Evolutionary conservation across 1,140 invertebrate genomes (phyloP).

Genomic region (Caenorhabditis remanei): DNA sequence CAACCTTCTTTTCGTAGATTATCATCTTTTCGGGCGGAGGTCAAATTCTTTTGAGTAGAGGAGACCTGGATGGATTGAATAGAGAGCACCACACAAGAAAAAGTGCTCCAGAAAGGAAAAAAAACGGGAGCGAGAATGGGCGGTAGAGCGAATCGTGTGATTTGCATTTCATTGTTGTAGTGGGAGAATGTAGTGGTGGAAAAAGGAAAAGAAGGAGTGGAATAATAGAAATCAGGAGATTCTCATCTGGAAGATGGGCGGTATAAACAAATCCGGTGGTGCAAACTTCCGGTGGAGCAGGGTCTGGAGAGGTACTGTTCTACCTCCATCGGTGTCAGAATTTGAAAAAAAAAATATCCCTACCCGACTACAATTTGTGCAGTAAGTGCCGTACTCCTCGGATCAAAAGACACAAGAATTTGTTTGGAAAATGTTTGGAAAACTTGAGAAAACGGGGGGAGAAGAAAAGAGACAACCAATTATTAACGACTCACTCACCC

Average conservation of each 20-base stretch:
- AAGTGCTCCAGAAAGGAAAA: background rate
- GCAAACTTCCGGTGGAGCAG: background rate
- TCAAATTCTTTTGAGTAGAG: background rate
- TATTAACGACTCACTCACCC: background rate
- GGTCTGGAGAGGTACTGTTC: no score
- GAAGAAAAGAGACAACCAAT: background rate
- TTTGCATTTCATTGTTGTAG: slow-evolving; percentile 46
- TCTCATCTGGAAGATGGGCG: slow-evolving; percentile 38
- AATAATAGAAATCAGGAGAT: background rate
- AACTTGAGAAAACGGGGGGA: background rate
- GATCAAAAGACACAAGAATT: background rate
- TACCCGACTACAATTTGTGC: no score
- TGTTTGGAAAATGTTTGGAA: background rate
- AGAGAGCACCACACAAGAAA: background rate
- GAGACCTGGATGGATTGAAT: background rate
- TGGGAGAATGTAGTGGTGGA: background rate
- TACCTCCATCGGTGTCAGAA: no score
- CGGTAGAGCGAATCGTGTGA: slow-evolving; percentile 1
- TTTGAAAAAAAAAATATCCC: no score
- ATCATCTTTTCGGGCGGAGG: background rate
- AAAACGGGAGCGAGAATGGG: background rate
- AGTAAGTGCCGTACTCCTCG: background rate
- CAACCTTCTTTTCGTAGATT: background rate
- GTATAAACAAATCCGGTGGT: background rate
- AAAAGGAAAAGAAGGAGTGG: background rate